Conservation (phyloP, 2,113 vertebrate genomes). For the Sporophila hypoxantha region DNA sequence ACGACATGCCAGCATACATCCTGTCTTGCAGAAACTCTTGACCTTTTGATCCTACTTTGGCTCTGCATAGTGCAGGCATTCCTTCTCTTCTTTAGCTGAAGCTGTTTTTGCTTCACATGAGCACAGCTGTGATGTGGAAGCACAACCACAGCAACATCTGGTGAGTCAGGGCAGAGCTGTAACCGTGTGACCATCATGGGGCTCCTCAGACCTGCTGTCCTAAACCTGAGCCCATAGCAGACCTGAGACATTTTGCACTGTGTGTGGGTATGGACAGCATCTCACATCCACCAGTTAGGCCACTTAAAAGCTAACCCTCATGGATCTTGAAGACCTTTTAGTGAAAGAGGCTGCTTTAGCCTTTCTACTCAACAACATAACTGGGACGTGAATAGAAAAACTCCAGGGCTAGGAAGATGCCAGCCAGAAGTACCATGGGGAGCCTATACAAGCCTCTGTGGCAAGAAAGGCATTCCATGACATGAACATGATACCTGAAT, state of each 20-base stretch:
- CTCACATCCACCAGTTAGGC: not conserved
- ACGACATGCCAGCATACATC: not conserved
- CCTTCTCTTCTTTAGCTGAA: not conserved
- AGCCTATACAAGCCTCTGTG: not conserved
- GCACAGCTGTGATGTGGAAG: not conserved
- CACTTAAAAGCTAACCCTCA: not conserved
- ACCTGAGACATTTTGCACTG: not conserved
- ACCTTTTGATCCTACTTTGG: not conserved
- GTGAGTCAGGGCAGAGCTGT: fast-evolving
- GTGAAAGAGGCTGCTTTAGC: not conserved
- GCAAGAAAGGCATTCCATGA: not conserved
- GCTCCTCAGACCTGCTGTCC: not conserved
- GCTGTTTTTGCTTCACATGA: not conserved
- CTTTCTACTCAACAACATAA: not conserved
- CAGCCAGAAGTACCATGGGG: not conserved
- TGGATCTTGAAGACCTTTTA: not conserved
- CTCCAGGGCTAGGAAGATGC: not conserved
- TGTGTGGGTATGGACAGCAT: not conserved
- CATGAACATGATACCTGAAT: not conserved
- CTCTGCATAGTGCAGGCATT: not conserved
- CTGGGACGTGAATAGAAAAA: not conserved
- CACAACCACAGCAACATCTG: not conserved
- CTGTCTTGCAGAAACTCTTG: not conserved
- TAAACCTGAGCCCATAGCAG: not conserved
- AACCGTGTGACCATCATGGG: not conserved